phyloP scores from a whole-genome alignment of 2,888 invertebrate species.

The Mimas tiliae region DNA sequence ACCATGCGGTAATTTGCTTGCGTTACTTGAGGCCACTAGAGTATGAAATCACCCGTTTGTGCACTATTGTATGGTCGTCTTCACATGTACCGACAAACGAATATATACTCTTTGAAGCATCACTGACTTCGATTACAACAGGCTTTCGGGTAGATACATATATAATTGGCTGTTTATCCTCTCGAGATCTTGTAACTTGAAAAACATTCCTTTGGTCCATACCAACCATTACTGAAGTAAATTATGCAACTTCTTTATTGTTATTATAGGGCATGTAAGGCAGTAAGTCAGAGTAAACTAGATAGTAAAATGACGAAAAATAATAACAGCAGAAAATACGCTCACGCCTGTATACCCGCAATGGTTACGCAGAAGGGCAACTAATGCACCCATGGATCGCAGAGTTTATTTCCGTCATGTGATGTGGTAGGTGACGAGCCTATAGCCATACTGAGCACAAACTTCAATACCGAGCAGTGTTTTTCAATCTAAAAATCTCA shows the following conservation, averaged over 20 bases:
- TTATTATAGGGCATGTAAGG: background rate
- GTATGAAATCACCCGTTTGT: slow-evolving; percentile 74
- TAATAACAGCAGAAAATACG: too few relatives aligned
- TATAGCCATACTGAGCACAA: too few relatives aligned
- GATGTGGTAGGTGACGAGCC: too few relatives aligned
- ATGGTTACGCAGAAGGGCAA: too few relatives aligned
- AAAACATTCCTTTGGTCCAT: background rate
- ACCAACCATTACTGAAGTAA: background rate
- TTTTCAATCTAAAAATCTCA: too few relatives aligned
- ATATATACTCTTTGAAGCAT: slow-evolving; percentile 38
- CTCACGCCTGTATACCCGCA: too few relatives aligned
- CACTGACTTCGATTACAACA: slow-evolving; percentile 33
- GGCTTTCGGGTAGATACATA: slow-evolving; percentile 35
- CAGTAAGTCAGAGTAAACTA: background rate
- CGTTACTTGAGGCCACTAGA: slow-evolving; percentile 63
- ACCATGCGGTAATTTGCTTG: slow-evolving; percentile 55
- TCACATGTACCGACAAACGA: slow-evolving; percentile 67
- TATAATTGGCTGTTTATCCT: slow-evolving; percentile 57
- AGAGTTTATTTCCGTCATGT: too few relatives aligned
- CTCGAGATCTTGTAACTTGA: slow-evolving; percentile 41
- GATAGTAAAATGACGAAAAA: background rate
- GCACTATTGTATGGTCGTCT: slow-evolving; percentile 42
- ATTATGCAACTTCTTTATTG: background rate
- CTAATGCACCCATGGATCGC: too few relatives aligned
- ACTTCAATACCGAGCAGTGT: too few relatives aligned